A percentile compares a stretch with the other conserved stretches of the same genome.
Evolutionary conservation across 2,113 vertebrate genomes (phyloP).

Genomic region (Triplophysa dalaica): DNA sequence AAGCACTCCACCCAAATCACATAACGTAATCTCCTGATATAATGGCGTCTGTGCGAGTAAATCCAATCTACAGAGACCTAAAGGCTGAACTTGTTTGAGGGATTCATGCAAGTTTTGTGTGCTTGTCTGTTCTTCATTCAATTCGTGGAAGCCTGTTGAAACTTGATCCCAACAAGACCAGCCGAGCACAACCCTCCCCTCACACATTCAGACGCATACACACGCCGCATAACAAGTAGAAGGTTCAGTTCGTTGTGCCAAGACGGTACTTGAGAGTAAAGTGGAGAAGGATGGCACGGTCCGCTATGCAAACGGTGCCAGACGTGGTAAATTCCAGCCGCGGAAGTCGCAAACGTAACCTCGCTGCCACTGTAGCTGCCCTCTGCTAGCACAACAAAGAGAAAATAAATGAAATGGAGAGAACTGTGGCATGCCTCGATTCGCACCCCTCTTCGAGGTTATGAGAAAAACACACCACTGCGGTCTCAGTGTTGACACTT

Average conservation of each 20-base stretch:
- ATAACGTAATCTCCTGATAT: slow-evolving; percentile 17
- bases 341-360: slow-evolving; percentile 60
- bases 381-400: slow-evolving; percentile 57
- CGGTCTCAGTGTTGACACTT: slow-evolving; percentile 31
- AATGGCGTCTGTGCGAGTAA: background rate
- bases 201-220: slow-evolving; percentile 28
- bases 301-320: slow-evolving; percentile 5
- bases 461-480: slow-evolving; percentile 58
- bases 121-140: slow-evolving; percentile 57
- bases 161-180: slow-evolving; percentile 62
- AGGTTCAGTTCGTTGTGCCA: slow-evolving; percentile 72
- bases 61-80: slow-evolving; percentile 15
- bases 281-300: slow-evolving; percentile 50
- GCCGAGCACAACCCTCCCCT: slow-evolving; percentile 55
- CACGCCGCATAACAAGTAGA: slow-evolving; percentile 46
- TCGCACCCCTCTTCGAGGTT: slow-evolving; percentile 48
- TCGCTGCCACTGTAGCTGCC: slow-evolving; percentile 53
- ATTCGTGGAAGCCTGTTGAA: slow-evolving; percentile 14
- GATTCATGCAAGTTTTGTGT: slow-evolving; percentile 26
- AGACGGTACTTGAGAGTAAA: slow-evolving; percentile 75
- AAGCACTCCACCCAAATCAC: slow-evolving; percentile 31
- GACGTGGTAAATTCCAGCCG: slow-evolving; percentile 27
- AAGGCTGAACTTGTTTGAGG: background rate
- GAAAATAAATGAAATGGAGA: slow-evolving; percentile 47
- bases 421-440: slow-evolving; percentile 42